A percentile compares a stretch with the other conserved stretches of the same genome.
These are phyloP conservation scores for Prionace glauca DNA, from an alignment of 2,797 vertebrate species.

Conservation along the genomic window DNA sequence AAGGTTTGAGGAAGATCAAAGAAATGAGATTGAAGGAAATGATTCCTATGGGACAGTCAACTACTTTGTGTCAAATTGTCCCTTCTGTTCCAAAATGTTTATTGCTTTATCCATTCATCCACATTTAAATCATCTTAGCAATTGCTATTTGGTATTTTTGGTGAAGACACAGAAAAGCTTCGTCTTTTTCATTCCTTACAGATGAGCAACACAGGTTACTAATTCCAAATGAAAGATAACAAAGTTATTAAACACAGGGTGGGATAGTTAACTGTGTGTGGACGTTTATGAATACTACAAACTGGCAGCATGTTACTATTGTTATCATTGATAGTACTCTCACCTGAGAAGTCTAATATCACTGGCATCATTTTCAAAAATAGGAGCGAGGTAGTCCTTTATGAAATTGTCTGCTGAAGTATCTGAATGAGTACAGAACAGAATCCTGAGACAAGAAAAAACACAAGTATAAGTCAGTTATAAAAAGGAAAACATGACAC, in stretches of 20 bases:
- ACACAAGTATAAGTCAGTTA: not conserved
- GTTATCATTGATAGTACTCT: not conserved
- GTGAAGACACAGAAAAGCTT: not conserved
- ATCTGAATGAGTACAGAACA: conserved; percentile 43
- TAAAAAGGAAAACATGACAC: not conserved
- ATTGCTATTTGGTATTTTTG: not conserved
- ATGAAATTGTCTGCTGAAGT: conserved; percentile 38
- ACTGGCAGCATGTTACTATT: not conserved
- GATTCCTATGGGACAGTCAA: not conserved
- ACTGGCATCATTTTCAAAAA: conserved; percentile 24
- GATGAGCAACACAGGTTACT: not conserved
- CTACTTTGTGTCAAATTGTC: not conserved
- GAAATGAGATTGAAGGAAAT: not conserved
- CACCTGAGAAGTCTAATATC: conserved; percentile 41
- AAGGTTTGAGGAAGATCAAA: not conserved
- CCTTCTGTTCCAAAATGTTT: not conserved
- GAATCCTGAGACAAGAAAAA: conserved; percentile 38
- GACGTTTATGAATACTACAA: not conserved
- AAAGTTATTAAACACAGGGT: not conserved
- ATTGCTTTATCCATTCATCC: not conserved
- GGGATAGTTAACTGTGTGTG: not conserved
- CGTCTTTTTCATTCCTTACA: not conserved
- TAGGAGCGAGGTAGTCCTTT: conserved; percentile 37
- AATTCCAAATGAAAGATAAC: not conserved
- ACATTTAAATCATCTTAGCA: not conserved